Base-by-base conservation (phyloP, 2,113 vertebrate genomes). In the Cyprinus carpio region DNA sequence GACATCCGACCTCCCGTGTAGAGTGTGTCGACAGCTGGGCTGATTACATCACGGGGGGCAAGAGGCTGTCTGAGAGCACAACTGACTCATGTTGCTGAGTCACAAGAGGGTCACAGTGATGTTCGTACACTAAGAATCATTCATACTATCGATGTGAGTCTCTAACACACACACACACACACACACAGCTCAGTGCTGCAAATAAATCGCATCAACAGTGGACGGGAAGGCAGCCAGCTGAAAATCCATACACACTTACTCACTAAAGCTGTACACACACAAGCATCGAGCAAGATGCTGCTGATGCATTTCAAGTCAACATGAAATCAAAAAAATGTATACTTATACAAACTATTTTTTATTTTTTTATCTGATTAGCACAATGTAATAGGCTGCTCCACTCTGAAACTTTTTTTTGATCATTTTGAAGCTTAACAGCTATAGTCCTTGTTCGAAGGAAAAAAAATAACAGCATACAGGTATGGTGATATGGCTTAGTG, bases 81-180 rank as follows among this genome's bases (percentile, higher is more conserved):
- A 58, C 9, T n/a, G 54, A 79, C 34, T 79, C 76, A n/a, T 60
- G 18, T n/a, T 79, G 76, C 56, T 43, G 76, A 79, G 34, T 79
- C 76, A 79, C 76, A 16, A 62, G 31, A 10, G 4, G 23, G 23
- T 23, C 20, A 25, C 31, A 1, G 12, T 16, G 12, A 23, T 79
- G 76, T 25, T 40, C 15, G 4, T 62, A 25, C 76, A 62, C 51
- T 31, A 37, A 77, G 29, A 9, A 58, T 77, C n/a, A 1, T 5
- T 77, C 18, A 77, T 23, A 76, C 13, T 31, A 13, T 20, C 8
- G 7, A 27, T 25, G 72, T 0, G 43, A 46, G 43, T 46, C 43
- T 2, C 43, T 46, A 46, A 46, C 43, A 46, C 43, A 8, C 29
- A 18, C 18, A 65, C 4, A 65, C 62, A 65, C 27, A 10, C 40